These are phyloP conservation scores for Tribolium freemani DNA, from an alignment of 2,888 invertebrate genomes.

Conservation along the genomic window DNA sequence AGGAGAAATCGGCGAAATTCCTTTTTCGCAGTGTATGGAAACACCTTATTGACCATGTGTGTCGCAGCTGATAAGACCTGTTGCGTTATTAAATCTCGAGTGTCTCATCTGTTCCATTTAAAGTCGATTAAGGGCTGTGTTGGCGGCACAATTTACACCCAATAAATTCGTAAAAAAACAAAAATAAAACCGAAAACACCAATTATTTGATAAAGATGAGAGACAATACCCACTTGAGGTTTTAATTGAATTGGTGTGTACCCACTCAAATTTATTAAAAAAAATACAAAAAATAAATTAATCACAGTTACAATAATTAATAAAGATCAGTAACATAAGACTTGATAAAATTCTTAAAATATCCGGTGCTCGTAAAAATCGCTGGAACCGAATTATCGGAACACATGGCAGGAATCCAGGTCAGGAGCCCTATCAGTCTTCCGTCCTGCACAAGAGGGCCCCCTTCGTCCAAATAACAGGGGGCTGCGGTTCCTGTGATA, in stretches of 20 bases:
- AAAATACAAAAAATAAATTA: conserved; percentile 25
- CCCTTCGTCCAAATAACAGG: conserved; percentile 25
- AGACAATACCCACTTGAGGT: too few relatives aligned
- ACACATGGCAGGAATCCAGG: conserved; percentile 27
- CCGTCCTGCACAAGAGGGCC: conserved; percentile 33
- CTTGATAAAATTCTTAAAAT: conserved; percentile 31
- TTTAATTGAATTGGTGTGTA: too few relatives aligned
- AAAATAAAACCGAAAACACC: too few relatives aligned
- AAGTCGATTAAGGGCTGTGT: conserved; percentile 25
- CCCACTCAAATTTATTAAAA: conserved; percentile 18
- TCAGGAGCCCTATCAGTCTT: conserved; percentile 23
- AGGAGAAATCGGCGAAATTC: not conserved
- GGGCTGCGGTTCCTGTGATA: conserved; percentile 13
- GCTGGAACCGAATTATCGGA: conserved; percentile 7
- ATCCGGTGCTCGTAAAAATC: conserved; percentile 27
- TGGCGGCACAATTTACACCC: conserved; percentile 25
- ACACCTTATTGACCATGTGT: conserved; percentile 12
- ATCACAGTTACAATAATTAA: not conserved
- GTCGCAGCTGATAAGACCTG: conserved; percentile 34
- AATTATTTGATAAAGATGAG: too few relatives aligned
- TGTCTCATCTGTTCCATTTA: conserved; percentile 33
- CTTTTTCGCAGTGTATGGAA: conserved; percentile 19
- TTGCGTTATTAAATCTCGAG: conserved; percentile 5
- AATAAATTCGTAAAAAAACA: not conserved
- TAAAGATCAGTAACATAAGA: conserved; percentile 23